phyloP scores from a whole-genome alignment of 2,113 vertebrate genomes.

The Heterochromis multidens region DNA sequence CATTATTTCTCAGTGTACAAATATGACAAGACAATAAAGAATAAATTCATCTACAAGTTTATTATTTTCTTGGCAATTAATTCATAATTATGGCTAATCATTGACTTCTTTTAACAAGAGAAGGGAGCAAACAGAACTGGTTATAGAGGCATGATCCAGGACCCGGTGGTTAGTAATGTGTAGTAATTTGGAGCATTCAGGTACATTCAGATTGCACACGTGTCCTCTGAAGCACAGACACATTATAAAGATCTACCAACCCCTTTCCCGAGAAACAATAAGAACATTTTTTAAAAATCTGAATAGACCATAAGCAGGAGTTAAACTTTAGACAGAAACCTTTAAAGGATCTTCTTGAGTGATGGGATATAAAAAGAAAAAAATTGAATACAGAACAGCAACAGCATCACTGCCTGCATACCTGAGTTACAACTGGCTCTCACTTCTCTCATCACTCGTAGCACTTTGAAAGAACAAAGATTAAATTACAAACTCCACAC shows the following conservation, averaged over 20 bases:
- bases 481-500: not conserved
- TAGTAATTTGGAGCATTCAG: slow-evolving; percentile 5
- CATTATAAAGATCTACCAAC: not conserved
- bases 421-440: slow-evolving; percentile 59
- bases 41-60: slow-evolving; percentile 24
- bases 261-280: not conserved
- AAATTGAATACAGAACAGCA: slow-evolving; percentile 34
- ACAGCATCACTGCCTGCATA: slow-evolving; percentile 32
- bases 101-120: slow-evolving; percentile 1
- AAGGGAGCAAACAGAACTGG: slow-evolving; percentile 11
- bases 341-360: not conserved
- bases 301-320: not conserved
- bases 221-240: not conserved
- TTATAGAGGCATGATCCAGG: not conserved
- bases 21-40: not conserved
- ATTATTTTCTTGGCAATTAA: slow-evolving; percentile 49
- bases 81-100: slow-evolving; percentile 28
- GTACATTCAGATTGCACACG: slow-evolving; percentile 35
- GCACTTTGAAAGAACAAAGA: not conserved
- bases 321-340: not conserved
- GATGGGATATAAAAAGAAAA: slow-evolving; percentile 39
- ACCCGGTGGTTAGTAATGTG: not conserved
- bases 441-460: not conserved
- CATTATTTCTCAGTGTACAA: not conserved
- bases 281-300: not conserved